Evolutionary conservation across 2,797 vertebrate species (phyloP), one percentile per base, ranked within the genome.

Genomic region (Merluccius polli): DNA sequence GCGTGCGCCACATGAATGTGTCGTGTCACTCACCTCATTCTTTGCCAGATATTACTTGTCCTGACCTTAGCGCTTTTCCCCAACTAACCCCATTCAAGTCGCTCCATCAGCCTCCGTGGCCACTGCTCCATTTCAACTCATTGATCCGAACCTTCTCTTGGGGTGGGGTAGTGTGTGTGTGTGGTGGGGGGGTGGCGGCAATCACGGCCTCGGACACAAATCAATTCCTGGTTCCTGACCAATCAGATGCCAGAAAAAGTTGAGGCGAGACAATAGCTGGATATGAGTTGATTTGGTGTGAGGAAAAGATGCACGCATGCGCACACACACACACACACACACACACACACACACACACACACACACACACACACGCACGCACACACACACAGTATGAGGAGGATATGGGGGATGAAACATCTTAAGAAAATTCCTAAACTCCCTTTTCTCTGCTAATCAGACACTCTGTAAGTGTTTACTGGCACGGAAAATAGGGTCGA

Each of bases 191-290:
- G 18, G 1, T 16, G 44, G n/a, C 27, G 29, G 3, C 27, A 68
- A 68, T 68, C 65, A 68, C 65, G 16, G 65, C 65, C 65, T 30
- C 65, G 13, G 65, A 30, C 65, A 31, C 65, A 68, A 68, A 68
- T 68, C 65, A 68, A 68, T 68, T 68, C 27, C 12, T 59, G 11
- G 29, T 15, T 68, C 12, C 29, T 13, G 29, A 8, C 65, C 65
- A 29, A 68, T 31, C 10, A 31, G 24, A 31, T 11, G 29, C 13
- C 29, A 30, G 65, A 18, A 3, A 31, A 59, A 59, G 52, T 59
- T 59, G 21, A 59, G 52, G n/a, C 52, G 6, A 59, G 52, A 24
- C 6, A 16, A 59, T n/a, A 59, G 52, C 52, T 13, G 24, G 52
- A 59, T 59, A 10, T 21, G 48, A n/a, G 18, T 59, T 59, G 52